Conservation (phyloP, 2,113 vertebrate genomes). For the Hemichromis elongatus region DNA sequence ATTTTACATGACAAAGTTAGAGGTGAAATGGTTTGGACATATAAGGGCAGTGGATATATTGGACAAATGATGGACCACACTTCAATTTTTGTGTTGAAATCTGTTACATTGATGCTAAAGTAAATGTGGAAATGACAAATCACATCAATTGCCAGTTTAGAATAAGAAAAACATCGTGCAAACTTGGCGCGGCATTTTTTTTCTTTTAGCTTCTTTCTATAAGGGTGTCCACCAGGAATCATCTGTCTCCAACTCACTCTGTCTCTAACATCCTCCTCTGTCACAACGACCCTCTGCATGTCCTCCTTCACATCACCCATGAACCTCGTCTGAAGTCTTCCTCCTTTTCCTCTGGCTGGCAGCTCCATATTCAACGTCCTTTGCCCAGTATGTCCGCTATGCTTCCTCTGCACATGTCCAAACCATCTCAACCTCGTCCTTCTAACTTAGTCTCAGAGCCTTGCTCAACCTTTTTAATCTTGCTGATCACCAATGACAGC, state of each 20-base stretch:
- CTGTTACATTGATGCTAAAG: background rate
- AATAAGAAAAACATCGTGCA: background rate
- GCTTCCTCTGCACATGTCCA: background rate
- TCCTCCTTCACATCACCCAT: background rate
- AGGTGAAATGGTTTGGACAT: background rate
- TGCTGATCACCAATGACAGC: background rate
- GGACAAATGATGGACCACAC: background rate
- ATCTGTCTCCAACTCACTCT: background rate
- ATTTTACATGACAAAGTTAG: background rate
- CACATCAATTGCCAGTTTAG: background rate
- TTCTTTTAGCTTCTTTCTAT: background rate
- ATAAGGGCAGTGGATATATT: background rate
- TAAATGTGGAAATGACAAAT: background rate
- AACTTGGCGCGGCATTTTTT: background rate
- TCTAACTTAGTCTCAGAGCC: background rate
- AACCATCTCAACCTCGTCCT: background rate
- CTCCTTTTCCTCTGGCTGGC: background rate
- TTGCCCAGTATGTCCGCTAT: accelerated
- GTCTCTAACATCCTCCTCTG: background rate
- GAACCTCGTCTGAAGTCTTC: accelerated
- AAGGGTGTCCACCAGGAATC: background rate
- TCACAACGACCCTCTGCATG: background rate
- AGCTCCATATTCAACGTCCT: background rate
- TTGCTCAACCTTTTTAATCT: background rate
- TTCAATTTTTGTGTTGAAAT: background rate